Base-by-base conservation (phyloP, 2,888 invertebrate genomes). In the Hirtodrosophila confusa region DNA sequence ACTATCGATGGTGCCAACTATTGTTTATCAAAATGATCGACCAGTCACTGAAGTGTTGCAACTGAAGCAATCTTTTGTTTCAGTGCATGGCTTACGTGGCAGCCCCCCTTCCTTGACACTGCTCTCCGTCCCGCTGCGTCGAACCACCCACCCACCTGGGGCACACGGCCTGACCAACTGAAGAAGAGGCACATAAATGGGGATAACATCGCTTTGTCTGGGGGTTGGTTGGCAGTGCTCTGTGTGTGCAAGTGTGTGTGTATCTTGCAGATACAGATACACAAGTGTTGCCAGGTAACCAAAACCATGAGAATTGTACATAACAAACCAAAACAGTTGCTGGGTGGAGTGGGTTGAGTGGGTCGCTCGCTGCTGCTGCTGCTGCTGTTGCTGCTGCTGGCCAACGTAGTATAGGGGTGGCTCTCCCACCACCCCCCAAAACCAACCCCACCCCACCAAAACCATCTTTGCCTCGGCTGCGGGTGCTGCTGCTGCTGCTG, bases 221-320 rank as follows among this genome's bases (percentile, higher is more conserved):
- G 64, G 71, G 73, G 70, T 66, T 70, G 75, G 23, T 75, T 23
- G 12, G 37, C 37, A 29, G 12, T 37, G 17, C 51, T 17, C 43
- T 56, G 64, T 62, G 49, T 62, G 64, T 58, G 51, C 72, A 57
- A 54, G 64, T 62, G 49, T 62, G 64, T 58, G 51, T 76, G 60
- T 80, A 71, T 75, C 71, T 71, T 69, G 69, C 65, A 63, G 72
- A 86, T 75, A 86, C 74, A 71, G 73, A 70, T 62, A 77, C 54
- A 80, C 73, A 78, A 80, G 55, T 68, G 88, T 88, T 88, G 89
- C 88, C 78, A 66, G 78, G 88, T 71, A 75, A 88, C 89, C 67
- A 57, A 69, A 84, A 65, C 65, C 63, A 62, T 57, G 56, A 69
- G 72, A 75, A 69, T 84, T 87, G 88, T 89, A 87, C 88, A 89